Percentiles rank a stretch among this genome's conserved stretches.
These are phyloP conservation scores for Lepus timidus DNA, from an alignment of 2,113 vertebrate genomes.

Conservation along the genomic window DNA sequence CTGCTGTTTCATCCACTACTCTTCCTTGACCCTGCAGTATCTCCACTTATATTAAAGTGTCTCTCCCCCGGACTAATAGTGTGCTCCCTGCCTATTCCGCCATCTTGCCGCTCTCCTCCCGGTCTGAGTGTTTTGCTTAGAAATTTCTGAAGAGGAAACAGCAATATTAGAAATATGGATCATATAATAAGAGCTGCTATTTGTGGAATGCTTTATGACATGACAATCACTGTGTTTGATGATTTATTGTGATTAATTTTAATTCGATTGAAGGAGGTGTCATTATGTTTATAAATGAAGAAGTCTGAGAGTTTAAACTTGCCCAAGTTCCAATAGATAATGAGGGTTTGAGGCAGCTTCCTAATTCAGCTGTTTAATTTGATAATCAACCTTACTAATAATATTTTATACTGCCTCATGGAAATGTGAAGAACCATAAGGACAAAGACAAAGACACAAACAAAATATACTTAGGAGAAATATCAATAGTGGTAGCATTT, in stretches of 20 bases:
- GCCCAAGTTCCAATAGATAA: neutral
- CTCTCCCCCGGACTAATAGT: too few species aligned
- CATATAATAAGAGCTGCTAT: conserved; percentile 35
- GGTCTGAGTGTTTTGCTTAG: neutral
- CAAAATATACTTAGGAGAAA: neutral
- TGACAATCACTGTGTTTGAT: neutral
- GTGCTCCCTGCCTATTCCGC: too few species aligned
- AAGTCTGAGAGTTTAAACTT: neutral
- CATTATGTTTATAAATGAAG: neutral
- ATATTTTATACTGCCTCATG: neutral
- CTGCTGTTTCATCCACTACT: too few species aligned
- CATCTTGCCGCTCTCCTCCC: too few species aligned
- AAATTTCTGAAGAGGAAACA: conserved; percentile 32
- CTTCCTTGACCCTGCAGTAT: too few species aligned
- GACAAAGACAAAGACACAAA: neutral
- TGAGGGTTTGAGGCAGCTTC: neutral
- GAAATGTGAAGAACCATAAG: conserved; percentile 1
- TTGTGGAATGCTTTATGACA: neutral
- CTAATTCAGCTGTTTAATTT: conserved; percentile 14
- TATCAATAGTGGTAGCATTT: accelerated
- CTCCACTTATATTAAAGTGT: too few species aligned
- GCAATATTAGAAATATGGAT: neutral
- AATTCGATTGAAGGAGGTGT: neutral
- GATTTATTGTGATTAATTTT: neutral
- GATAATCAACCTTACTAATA: neutral